A percentile compares a stretch with the other conserved stretches of the same genome.
Evolutionary conservation across 2,113 vertebrate species (phyloP).

Genomic region (Paradoxurus hermaphroditus): DNA sequence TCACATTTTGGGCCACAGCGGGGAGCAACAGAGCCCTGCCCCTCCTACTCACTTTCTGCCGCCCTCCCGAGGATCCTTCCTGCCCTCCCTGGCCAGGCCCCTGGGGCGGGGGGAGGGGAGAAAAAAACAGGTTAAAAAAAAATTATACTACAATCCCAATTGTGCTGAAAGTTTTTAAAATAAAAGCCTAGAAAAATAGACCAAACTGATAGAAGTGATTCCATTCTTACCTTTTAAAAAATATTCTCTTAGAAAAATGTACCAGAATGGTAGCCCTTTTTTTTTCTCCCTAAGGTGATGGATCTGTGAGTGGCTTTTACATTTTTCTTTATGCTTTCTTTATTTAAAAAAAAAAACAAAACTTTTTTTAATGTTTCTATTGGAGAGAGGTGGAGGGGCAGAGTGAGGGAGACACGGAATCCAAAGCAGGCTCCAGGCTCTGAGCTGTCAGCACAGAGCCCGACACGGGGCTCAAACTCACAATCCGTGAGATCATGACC

Average conservation of each 20-base stretch:
- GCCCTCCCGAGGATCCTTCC: background rate
- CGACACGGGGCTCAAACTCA: too few species aligned
- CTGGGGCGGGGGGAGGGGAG: too few species aligned
- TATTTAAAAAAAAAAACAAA: too few species aligned
- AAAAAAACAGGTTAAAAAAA: background rate
- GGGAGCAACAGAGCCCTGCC: background rate
- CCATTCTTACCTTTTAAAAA: background rate
- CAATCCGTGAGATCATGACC: too few species aligned
- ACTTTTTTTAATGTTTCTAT: too few species aligned
- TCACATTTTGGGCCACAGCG: background rate
- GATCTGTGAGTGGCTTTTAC: background rate
- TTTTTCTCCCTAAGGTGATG: background rate
- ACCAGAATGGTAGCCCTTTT: background rate
- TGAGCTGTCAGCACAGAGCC: too few species aligned
- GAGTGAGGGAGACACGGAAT: too few species aligned
- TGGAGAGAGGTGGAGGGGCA: too few species aligned
- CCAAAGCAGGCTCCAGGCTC: too few species aligned
- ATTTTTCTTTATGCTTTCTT: background rate
- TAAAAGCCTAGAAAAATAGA: conserved; percentile 5
- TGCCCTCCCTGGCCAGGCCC: background rate
- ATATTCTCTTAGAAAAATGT: background rate
- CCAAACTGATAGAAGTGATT: background rate
- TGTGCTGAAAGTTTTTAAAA: background rate
- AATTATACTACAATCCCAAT: background rate
- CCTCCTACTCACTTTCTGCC: background rate